Percentiles rank a stretch among this genome's conserved stretches.
These are phyloP conservation scores for Luperina nickerlii DNA, from an alignment of 2,888 invertebrate species.

Conservation along the genomic window DNA sequence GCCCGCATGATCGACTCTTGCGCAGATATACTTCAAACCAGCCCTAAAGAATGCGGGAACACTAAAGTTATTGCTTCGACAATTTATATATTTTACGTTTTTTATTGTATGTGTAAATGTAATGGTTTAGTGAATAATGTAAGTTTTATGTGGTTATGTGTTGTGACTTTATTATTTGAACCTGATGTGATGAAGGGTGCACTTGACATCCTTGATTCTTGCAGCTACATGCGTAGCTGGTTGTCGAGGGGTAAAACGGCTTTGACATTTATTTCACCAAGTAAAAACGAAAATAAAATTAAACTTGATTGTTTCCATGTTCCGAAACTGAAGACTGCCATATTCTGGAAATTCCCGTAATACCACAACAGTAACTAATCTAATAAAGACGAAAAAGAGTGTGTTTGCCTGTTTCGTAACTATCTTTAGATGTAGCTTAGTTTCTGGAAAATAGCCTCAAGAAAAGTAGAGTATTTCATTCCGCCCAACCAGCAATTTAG, in stretches of 20 bases:
- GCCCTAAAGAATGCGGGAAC: slow-evolving; percentile 50
- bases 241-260: no score
- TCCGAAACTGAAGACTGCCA: neutral
- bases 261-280: neutral
- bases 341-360: neutral
- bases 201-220: neutral
- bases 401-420: no score
- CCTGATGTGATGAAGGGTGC: neutral
- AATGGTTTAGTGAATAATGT: slow-evolving; percentile 42
- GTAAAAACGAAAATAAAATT: no score
- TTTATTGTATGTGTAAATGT: slow-evolving; percentile 42
- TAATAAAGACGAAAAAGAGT: neutral
- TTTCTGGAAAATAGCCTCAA: neutral
- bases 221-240: neutral
- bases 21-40: slow-evolving; percentile 50
- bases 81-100: slow-evolving; percentile 38
- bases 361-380: neutral
- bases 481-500: no score
- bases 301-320: neutral
- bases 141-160: slow-evolving; percentile 10
- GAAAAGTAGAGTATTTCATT: neutral
- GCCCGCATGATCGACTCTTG: slow-evolving; percentile 58
- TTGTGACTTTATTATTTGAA: neutral
- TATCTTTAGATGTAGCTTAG: no score
- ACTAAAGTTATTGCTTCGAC: slow-evolving; percentile 49